phyloP scores from a whole-genome alignment of 2,888 invertebrate genomes.

The Polymixis flavicincta region DNA sequence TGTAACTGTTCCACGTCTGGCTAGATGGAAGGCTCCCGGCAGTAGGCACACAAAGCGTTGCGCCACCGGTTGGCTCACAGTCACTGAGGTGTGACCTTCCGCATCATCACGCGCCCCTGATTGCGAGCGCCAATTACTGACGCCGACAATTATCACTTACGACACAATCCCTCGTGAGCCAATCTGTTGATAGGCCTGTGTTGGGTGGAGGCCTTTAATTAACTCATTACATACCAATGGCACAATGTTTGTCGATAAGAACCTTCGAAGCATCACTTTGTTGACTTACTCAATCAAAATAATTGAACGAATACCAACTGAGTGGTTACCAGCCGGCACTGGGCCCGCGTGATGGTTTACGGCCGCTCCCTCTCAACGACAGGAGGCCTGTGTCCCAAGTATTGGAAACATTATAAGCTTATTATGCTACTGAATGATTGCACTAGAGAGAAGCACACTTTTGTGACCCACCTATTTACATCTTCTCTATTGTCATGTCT shows the following conservation, averaged over 20 bases:
- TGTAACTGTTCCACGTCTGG: too few species aligned
- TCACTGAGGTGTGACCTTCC: slow-evolving; percentile 50
- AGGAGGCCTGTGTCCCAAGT: not conserved
- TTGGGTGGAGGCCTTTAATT: slow-evolving; percentile 12
- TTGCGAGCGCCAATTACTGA: slow-evolving; percentile 39
- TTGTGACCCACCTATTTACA: not conserved
- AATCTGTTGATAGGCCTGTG: slow-evolving; percentile 9
- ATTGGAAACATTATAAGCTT: not conserved
- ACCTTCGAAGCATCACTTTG: slow-evolving; percentile 29
- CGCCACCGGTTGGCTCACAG: slow-evolving; percentile 27
- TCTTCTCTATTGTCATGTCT: not conserved
- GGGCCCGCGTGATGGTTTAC: too few species aligned
- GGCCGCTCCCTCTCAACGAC: not conserved
- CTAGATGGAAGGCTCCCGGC: not conserved
- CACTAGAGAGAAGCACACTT: not conserved
- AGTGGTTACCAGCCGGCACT: not conserved
- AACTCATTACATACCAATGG: slow-evolving; percentile 35
- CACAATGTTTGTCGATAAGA: slow-evolving; percentile 25
- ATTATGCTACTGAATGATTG: not conserved
- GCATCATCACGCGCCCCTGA: slow-evolving; percentile 50
- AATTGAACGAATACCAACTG: not conserved
- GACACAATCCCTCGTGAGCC: slow-evolving; percentile 34
- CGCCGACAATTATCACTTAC: slow-evolving; percentile 47
- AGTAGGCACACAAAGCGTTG: slow-evolving; percentile 22
- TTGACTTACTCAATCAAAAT: slow-evolving; percentile 38